phyloP scores from a whole-genome alignment of 1,140 invertebrate genomes.

The Drosophila funebris region DNA sequence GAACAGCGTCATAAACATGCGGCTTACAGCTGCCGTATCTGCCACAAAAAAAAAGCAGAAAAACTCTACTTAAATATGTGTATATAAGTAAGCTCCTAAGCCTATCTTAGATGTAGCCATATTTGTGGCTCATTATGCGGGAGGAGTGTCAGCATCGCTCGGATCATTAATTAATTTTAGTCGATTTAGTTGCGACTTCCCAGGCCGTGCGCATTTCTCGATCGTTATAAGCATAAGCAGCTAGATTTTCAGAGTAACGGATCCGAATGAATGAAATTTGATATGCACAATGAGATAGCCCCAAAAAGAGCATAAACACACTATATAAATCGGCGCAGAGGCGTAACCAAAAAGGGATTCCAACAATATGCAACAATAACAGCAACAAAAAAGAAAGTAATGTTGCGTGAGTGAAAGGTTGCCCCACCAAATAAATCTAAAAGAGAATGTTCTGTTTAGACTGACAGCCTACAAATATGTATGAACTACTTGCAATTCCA shows the following conservation, averaged over 20 bases:
- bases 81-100: constrained; percentile 21
- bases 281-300: constrained; percentile 77
- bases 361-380: neutral
- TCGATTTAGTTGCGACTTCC: constrained; percentile 66
- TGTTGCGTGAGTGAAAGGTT: constrained; percentile 24
- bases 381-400: constrained; percentile 25
- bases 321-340: constrained; percentile 29
- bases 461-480: neutral
- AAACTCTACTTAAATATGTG: constrained; percentile 23
- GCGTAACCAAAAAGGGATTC: neutral
- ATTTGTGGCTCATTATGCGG: constrained; percentile 71
- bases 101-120: constrained; percentile 44
- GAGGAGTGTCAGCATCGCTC: constrained; percentile 69
- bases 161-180: constrained; percentile 75
- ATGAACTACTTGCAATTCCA: neutral
- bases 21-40: constrained; percentile 41
- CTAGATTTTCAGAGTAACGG: constrained; percentile 60
- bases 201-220: constrained; percentile 42
- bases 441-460: neutral
- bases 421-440: neutral
- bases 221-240: constrained; percentile 48
- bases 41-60: constrained; percentile 23
- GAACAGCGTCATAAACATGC: constrained; percentile 68
- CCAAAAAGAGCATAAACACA: constrained; percentile 37
- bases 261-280: constrained; percentile 78